Base-by-base conservation (phyloP, 2,888 invertebrate genomes). In the Halictus ligatus region DNA sequence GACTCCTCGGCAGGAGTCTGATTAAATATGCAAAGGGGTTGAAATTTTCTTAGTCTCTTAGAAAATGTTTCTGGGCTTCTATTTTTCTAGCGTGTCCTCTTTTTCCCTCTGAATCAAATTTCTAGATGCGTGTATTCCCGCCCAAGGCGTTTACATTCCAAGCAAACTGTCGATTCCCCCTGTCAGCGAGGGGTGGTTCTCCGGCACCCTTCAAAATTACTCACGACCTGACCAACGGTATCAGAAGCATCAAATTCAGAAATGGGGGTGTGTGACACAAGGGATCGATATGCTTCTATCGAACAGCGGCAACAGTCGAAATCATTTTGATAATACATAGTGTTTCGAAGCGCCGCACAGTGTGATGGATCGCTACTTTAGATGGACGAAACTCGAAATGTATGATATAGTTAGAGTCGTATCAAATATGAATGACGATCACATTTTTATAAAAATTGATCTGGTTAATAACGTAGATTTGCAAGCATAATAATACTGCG, bases 131-230 rank as follows among this genome's bases (percentile, higher is more conserved):
- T 6, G 6, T 13, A 29, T 25, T 18, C 67, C 35, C 67, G 67
- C 35, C 67, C 35, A 8, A 29, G 67, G 69, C 69, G 40, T 21
- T 40, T 40, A 35, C 69, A 69, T 69, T 40, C 69, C 40, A 69
- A 40, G 40, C 40, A 35, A 18, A 67, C n/a, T n/a, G n/a, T n/a
- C n/a, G 35, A 35, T 69, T 69, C 21, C 40, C 69, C 40, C 40
- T 21, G 40, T 18, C 21, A 1, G 10, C 21, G 40, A 21, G 69
- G 69, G 69, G 4, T 8, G 69, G 69, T 40, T 21, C 21, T 21
- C 40, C 35, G 40, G n/a, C 69, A 69, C 69, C 35, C 40, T 69
- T 69, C 69, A 40, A 40, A 69, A 40, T 69, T 69, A 40, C 69
- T 21, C 40, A 35, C 18, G 21, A 12, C 21, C 69, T 40, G 69